Evolutionary conservation across 2,888 invertebrate genomes (phyloP), one percentile per base, ranked within the genome.

Genomic region (Trimorus sp.): DNA sequence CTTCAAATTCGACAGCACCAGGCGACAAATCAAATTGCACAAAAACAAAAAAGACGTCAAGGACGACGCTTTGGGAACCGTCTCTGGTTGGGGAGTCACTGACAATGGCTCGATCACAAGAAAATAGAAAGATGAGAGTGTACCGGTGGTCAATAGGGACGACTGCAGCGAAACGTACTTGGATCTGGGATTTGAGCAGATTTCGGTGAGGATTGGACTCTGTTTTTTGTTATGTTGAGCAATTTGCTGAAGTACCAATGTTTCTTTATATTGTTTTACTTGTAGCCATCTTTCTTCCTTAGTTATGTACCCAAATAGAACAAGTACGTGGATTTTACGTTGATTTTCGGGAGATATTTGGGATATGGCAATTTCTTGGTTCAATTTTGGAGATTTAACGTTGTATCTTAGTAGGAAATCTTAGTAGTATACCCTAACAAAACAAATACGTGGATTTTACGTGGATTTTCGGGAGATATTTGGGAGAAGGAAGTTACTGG

Each of bases 61-160:
- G 7, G 71, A 79, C 11, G 81, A 77, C 1, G 66, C 51, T n/a
- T 1, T 74, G 12, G 74, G 66, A 12, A 70, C 77, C 0, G 62
- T 83, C 12, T 79, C 84, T 49, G 84, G 84, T 0, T 83, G 54
- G 16, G 84, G 84, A 8, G 65, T 70, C 0, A 53, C 63, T 1
- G 81, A 83, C 36, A 56, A 16, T 70, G 84, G 83, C 0, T 51
- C 0, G 14, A 0, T 59, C 6, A 79, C 77, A 8, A 15, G 9
- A 0, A 49, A 49, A 7, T 58, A 83, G 15, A 36, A 65, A 12
- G 92, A 90, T 76, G 94, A 93, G 0, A 86, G 92, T 48, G 92
- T 94, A 0, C 94, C 94, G 0, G 92, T 93, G 86, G 92, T 94
- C 9, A 94, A 92, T 82, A 91, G 92, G 3, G 85, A 90, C 2